Evolutionary conservation across 1,140 invertebrate genomes (phyloP).

Genomic region (Brachionus calyciflorus): DNA sequence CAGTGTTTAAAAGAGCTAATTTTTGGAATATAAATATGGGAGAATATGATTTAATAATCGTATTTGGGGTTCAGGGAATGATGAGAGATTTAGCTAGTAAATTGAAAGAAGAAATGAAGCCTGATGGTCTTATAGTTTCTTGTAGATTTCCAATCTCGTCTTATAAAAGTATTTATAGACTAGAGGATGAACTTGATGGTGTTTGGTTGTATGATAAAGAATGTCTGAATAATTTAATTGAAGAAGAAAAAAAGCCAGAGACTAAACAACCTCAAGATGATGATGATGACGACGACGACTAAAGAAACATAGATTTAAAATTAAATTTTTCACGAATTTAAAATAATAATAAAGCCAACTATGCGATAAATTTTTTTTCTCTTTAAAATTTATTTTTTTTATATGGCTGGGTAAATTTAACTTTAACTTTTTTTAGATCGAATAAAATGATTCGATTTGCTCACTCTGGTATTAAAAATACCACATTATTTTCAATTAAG

Average conservation of each 20-base stretch:
- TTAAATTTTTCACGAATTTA: neutral
- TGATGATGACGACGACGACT: constrained; percentile 43
- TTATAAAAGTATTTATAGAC: neutral
- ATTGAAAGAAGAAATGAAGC: constrained; percentile 40
- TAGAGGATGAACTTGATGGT: constrained; percentile 26
- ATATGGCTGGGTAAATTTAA: no score
- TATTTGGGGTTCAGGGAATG: constrained; percentile 46
- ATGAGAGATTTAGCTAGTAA: constrained; percentile 45
- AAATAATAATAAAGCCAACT: neutral
- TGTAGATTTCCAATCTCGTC: constrained; percentile 41
- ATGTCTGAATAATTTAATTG: constrained; percentile 8
- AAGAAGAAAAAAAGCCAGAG: constrained; percentile 26
- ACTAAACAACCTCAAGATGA: constrained; percentile 4
- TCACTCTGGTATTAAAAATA: no score
- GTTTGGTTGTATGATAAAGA: constrained; percentile 44
- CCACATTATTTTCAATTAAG: no score
- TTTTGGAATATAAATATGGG: constrained; percentile 43
- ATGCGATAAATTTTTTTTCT: no score
- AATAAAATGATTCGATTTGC: no score
- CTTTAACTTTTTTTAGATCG: no score
- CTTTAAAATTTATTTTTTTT: no score
- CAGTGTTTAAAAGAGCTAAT: constrained; percentile 45
- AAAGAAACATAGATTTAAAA: no score
- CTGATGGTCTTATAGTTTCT: constrained; percentile 17
- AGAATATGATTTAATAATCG: constrained; percentile 40